Evolutionary conservation across 2,888 invertebrate genomes (phyloP), one percentile per base, ranked within the genome.

Genomic region (Tiphia femorata): DNA sequence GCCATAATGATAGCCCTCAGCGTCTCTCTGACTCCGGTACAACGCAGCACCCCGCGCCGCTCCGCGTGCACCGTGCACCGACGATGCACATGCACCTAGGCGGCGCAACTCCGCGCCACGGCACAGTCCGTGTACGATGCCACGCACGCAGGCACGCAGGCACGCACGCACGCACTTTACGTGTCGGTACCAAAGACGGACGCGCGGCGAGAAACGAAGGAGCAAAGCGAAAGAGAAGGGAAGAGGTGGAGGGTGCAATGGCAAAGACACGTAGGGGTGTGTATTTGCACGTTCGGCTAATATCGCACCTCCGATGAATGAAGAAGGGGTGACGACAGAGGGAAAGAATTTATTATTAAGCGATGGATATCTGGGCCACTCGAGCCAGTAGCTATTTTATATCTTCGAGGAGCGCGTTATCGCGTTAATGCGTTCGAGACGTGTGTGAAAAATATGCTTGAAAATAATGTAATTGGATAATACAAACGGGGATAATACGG

Each of bases 1-100:
- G 81, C 81, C 81, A 81, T 81, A 81, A 81, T 81, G 75, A 81
- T 79, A 81, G 81, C 75, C 77, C 80, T 78, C 70, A 70, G 72
- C 70, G 70, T 67, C 76, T 78, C 75, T 71, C 75, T 70, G 77
- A 78, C 76, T 77, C 73, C 61, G 71, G 48, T 70, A 55, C 66
- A 61, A n/a, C 64, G 67, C 58, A 65, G 61, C 63, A 62, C 51
- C n/a, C n/a, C 49, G 58, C 54, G 51, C 59, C 54, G 55, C 40
- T 49, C 49, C 40, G 53, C 29, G 49, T n/a, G n/a, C n/a, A n/a
- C 49, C 48, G 48, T 44, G 57, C 58, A 47, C 37, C 37, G 51
- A 41, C 42, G 38, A 52, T 48, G 56, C 49, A 56, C 55, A 49
- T 49, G 46, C 48, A 58, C 48, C 37, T 7, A 44, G 20, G 4